Evolutionary conservation across 2,888 invertebrate species (phyloP).

Genomic region (Drosophila vallismaia): DNA sequence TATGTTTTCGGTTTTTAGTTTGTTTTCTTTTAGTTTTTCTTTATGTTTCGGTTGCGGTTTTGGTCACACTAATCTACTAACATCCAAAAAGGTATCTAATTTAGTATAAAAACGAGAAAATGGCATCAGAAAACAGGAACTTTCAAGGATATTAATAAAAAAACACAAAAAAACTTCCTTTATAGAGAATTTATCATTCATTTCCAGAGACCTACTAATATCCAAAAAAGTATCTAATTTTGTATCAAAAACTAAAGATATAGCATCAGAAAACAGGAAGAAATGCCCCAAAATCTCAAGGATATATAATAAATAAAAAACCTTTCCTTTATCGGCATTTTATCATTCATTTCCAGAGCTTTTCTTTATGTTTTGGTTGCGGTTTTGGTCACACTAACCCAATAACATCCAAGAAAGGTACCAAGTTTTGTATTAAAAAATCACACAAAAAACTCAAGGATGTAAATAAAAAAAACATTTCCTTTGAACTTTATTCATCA

Average conservation of each 20-base stretch:
- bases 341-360: slow-evolving; percentile 12
- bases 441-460: slow-evolving; percentile 8
- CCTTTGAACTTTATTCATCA: slow-evolving; percentile 14
- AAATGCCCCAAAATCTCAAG: too few relatives aligned
- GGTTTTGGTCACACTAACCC: slow-evolving; percentile 5
- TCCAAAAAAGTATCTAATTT: too few relatives aligned
- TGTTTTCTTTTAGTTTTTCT: slow-evolving; percentile 27
- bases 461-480: slow-evolving; percentile 2
- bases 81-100: too few relatives aligned
- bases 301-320: too few relatives aligned
- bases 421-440: too few relatives aligned
- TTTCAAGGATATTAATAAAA: slow-evolving; percentile 17
- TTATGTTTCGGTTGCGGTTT: slow-evolving; percentile 1
- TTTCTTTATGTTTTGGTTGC: slow-evolving; percentile 11
- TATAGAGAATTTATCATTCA: slow-evolving; percentile 1
- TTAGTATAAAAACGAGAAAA: too few relatives aligned
- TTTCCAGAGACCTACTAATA: background rate
- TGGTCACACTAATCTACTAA: slow-evolving; percentile 3
- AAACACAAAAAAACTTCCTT: background rate
- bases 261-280: too few relatives aligned
- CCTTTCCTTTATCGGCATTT: too few relatives aligned
- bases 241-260: too few relatives aligned
- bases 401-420: too few relatives aligned
- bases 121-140: too few relatives aligned
- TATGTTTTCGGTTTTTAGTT: slow-evolving; percentile 69